Evolutionary conservation across 2,888 invertebrate species (phyloP), one percentile per base, ranked within the genome.

Genomic region (Drosophila colorata): DNA sequence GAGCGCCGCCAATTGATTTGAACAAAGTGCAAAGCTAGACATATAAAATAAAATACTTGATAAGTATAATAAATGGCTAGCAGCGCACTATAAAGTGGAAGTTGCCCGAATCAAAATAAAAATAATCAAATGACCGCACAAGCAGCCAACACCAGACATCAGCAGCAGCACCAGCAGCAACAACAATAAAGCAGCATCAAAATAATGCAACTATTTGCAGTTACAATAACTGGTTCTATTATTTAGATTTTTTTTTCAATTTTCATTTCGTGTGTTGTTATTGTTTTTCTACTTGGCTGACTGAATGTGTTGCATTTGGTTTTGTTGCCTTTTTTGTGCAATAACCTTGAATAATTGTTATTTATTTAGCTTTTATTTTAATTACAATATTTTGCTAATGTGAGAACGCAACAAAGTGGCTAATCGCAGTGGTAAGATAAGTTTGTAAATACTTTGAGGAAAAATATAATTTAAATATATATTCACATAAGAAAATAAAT

Each of bases 171-270:
- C 35, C 44, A 69, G 47, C 37, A 63, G 37, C 64, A 55, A 69
- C 35, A 60, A 49, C 44, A 65, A 65, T 44, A 60, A 61, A 44
- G 5, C 52, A 53, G 52, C 69, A 14, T 46, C 40, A 69, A 69
- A 74, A 64, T 59, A 74, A 60, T 78, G 46, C 61, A 61, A 59
- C 49, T 65, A 71, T 61, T 56, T 55, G 74, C 75, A 86, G 70
- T 83, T 77, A 78, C 74, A 80, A 77, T 88, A 83, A 83, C 88
- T 87, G 87, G 83, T 88, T 88, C 49, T 58, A 71, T 80, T 75
- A 78, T 82, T 85, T 65, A 41, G 52, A 55, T 60, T 64, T 66
- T 51, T 47, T 13, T 20, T 20, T 35, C 20, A 41, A 41, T 60
- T 59, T 31, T 68, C 41, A 41, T 52, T 69, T 67, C 18, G 44